A percentile compares a stretch with the other conserved stretches of the same genome.
These are phyloP conservation scores for Zygogramma bicolorata DNA, from an alignment of 2,888 invertebrate species.

Conservation along the genomic window DNA sequence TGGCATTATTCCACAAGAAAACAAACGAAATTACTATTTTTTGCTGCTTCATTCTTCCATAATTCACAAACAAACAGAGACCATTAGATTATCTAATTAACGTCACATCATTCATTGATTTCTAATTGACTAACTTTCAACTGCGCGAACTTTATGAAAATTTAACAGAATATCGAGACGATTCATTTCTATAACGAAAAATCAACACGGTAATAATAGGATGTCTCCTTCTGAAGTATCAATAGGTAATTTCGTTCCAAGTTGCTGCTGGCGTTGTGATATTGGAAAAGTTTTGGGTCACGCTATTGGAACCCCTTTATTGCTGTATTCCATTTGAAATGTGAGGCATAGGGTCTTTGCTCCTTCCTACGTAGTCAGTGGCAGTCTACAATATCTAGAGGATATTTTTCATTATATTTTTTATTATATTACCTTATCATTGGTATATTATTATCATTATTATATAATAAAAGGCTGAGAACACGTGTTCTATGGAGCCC, in stretches of 20 bases:
- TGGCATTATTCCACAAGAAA: no score
- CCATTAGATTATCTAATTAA: no score
- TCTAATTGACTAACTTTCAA: background rate
- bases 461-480: no score
- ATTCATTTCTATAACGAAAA: background rate
- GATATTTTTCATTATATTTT: background rate
- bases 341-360: background rate
- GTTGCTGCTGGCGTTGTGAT: background rate
- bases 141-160: no score
- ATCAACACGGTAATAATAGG: background rate
- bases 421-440: no score
- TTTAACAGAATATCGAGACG: no score
- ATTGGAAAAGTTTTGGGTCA: constrained; percentile 15
- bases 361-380: background rate
- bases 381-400: background rate
- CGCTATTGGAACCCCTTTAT: constrained; percentile 1
- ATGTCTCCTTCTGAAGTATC: background rate
- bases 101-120: no score
- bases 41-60: no score
- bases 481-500: no score
- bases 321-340: background rate
- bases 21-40: no score
- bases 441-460: no score
- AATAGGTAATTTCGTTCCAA: background rate
- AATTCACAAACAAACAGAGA: no score